phyloP scores from a whole-genome alignment of 1,140 invertebrate genomes.

The Calliopsis andreniformis region DNA sequence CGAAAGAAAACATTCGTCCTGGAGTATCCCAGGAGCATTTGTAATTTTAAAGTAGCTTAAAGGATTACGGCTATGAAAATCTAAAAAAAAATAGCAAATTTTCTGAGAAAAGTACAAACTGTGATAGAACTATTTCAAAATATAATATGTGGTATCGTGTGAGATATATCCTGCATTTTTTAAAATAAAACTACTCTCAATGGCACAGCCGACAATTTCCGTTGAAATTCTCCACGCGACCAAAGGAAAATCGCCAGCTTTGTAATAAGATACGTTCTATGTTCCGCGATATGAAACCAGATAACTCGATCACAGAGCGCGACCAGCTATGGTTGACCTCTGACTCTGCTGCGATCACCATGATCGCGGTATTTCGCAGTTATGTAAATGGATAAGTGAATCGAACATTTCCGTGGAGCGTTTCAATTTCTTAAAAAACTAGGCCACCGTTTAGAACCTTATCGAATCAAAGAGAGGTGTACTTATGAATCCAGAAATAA shows the following conservation, averaged over 20 bases:
- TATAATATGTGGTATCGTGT: not conserved
- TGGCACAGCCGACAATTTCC: not conserved
- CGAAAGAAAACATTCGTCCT: not conserved
- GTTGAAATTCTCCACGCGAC: not conserved
- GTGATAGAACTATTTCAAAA: not conserved
- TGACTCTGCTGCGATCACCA: not conserved
- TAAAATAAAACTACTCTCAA: not conserved
- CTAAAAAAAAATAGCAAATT: no score
- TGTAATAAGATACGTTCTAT: not conserved
- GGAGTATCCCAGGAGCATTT: not conserved
- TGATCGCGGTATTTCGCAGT: not conserved
- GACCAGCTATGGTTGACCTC: not conserved
- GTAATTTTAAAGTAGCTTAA: not conserved
- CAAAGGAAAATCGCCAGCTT: not conserved
- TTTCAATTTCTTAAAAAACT: conserved; percentile 22
- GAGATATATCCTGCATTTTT: no score
- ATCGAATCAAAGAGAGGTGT: no score
- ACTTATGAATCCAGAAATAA: not conserved
- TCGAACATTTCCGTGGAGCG: not conserved
- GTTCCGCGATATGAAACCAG: not conserved
- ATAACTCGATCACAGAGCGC: not conserved
- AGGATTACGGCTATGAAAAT: no score
- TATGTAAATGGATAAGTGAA: conserved; percentile 10
- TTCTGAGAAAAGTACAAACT: no score
- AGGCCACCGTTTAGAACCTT: not conserved